Evolutionary conservation across 2,888 invertebrate genomes (phyloP).

Genomic region (Anaspis maculata): DNA sequence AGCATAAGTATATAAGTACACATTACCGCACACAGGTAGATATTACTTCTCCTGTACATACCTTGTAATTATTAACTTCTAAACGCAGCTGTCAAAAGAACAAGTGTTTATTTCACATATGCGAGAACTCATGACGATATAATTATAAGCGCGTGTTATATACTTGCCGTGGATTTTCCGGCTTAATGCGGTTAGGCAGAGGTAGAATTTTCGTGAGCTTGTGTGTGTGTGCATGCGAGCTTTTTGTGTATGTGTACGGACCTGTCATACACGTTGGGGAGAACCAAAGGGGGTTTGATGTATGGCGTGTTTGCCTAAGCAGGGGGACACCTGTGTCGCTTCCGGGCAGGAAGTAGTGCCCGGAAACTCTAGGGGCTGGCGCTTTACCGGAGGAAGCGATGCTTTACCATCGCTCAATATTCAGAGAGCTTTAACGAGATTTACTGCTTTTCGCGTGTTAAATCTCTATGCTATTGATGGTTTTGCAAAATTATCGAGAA

Average conservation of each 20-base stretch:
- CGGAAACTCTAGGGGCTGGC: conserved; percentile 28
- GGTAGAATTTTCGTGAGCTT: too few relatives aligned
- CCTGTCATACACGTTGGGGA: conserved; percentile 13
- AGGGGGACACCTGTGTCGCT: conserved; percentile 39
- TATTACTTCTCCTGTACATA: too few relatives aligned
- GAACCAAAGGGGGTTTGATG: conserved; percentile 16
- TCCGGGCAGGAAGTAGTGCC: conserved; percentile 35
- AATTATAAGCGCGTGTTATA: too few relatives aligned
- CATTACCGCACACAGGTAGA: too few relatives aligned
- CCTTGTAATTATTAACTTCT: conserved; percentile 20
- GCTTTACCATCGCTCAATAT: too few relatives aligned
- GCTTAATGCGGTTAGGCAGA: conserved; percentile 19
- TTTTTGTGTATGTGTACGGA: conserved; percentile 17
- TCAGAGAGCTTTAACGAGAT: too few relatives aligned
- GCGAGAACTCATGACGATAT: conserved; percentile 21
- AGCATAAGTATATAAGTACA: too few relatives aligned
- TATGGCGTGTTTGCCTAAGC: conserved; percentile 33
- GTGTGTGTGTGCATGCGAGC: too few relatives aligned
- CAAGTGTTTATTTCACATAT: conserved; percentile 22
- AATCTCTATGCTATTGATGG: too few relatives aligned
- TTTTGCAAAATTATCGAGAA: too few relatives aligned
- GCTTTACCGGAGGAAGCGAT: too few relatives aligned
- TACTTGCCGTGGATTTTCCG: conserved; percentile 20
- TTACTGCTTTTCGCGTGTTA: too few relatives aligned
- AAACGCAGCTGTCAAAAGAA: conserved; percentile 18